These are phyloP conservation scores for Aplodontia rufa DNA, from an alignment of 2,113 vertebrate genomes.

Conservation along the genomic window DNA sequence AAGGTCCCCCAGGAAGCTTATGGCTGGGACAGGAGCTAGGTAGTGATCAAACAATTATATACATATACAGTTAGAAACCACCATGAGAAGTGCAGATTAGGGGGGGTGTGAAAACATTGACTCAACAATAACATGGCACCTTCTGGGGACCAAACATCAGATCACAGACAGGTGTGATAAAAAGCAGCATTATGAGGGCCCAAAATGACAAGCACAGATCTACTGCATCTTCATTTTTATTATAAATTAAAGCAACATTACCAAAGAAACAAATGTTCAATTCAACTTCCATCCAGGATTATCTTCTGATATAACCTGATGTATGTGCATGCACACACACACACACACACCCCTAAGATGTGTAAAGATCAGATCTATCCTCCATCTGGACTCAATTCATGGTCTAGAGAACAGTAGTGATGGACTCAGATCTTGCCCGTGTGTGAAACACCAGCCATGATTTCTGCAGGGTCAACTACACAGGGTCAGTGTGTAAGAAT, in stretches of 20 bases:
- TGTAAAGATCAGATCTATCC: neutral
- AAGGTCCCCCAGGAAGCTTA: neutral
- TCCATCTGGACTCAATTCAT: neutral
- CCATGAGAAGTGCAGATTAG: neutral
- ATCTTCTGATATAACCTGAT: neutral
- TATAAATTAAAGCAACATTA: neutral
- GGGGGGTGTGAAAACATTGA: neutral
- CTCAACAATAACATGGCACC: neutral
- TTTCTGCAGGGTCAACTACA: neutral
- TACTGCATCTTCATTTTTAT: neutral
- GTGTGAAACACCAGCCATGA: neutral
- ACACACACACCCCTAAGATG: accelerated
- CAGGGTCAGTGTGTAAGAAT: neutral
- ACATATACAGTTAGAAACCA: neutral
- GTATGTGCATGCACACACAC: no score
- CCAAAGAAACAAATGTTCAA: neutral
- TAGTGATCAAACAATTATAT: neutral
- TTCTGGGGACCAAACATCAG: neutral
- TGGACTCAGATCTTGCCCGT: neutral
- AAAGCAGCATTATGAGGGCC: neutral
- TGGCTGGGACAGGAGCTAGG: neutral
- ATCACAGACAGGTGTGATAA: neutral
- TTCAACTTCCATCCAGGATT: neutral
- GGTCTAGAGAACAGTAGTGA: neutral
- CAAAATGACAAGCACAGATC: neutral